Conservation (phyloP, 1,140 invertebrate genomes). For the Cotesia typhae region DNA sequence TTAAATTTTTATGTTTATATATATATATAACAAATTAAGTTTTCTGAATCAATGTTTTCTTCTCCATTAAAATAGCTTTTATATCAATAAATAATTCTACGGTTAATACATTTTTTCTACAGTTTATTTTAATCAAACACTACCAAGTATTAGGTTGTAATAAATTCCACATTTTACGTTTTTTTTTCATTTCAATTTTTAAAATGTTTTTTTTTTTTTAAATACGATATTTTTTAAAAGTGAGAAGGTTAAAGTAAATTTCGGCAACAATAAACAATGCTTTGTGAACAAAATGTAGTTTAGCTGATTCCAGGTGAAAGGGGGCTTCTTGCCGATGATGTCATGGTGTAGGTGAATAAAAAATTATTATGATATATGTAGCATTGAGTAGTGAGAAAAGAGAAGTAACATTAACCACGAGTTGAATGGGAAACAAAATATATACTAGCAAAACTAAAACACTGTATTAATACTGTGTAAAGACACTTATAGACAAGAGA, state of each 20-base stretch:
- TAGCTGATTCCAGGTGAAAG: constrained; percentile 53
- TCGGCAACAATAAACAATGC: background rate
- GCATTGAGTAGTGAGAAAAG: constrained; percentile 23
- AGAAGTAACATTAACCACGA: background rate
- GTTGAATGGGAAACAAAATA: constrained; percentile 31
- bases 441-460: background rate
- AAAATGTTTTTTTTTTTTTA: too few relatives aligned
- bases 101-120: too few relatives aligned
- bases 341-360: constrained; percentile 29
- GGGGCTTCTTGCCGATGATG: constrained; percentile 48
- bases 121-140: too few relatives aligned
- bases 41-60: too few relatives aligned
- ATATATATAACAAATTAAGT: too few relatives aligned
- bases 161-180: too few relatives aligned
- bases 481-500: constrained; percentile 6
- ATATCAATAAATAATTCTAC: too few relatives aligned
- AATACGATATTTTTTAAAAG: too few relatives aligned
- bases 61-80: too few relatives aligned
- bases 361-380: constrained; percentile 5
- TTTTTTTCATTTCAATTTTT: background rate
- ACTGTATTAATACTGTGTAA: too few relatives aligned
- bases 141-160: too few relatives aligned
- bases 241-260: background rate
- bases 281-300: constrained; percentile 29
- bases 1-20: too few relatives aligned